These are phyloP conservation scores for Ageneiosus marmoratus DNA, from an alignment of 2,113 vertebrate genomes.

Conservation along the genomic window DNA sequence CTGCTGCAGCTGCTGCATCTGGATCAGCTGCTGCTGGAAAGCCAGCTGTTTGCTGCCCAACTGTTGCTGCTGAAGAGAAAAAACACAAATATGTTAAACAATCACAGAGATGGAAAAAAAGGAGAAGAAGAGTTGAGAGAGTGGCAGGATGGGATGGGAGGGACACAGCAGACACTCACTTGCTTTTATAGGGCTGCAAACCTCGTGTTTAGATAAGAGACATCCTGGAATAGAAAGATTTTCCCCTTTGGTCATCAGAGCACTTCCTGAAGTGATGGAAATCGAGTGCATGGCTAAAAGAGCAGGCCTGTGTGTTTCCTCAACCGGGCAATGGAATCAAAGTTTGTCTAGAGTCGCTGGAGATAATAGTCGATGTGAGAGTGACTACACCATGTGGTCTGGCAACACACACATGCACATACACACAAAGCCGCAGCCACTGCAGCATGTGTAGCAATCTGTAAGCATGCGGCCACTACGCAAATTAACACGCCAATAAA, in stretches of 20 bases:
- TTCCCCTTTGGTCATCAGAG: slow-evolving; percentile 45
- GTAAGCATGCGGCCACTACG: slow-evolving; percentile 40
- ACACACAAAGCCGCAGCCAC: slow-evolving; percentile 24
- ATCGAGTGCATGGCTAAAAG: slow-evolving; percentile 4
- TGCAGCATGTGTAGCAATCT: slow-evolving; percentile 41
- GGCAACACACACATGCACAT: neutral
- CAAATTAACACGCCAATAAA: slow-evolving; percentile 53
- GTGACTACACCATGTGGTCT: slow-evolving; percentile 45
- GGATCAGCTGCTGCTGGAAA: slow-evolving; percentile 98
- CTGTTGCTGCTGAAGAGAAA: slow-evolving; percentile 70
- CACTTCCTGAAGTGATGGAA: slow-evolving; percentile 45
- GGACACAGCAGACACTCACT: slow-evolving; percentile 46
- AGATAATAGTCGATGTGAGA: slow-evolving; percentile 39
- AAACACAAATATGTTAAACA: slow-evolving; percentile 15
- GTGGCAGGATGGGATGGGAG: slow-evolving; percentile 45
- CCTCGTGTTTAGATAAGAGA: slow-evolving; percentile 49
- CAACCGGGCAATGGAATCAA: neutral
- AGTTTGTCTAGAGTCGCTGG: neutral
- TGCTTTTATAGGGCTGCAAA: slow-evolving; percentile 47
- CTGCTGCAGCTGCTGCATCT: slow-evolving; percentile 99
- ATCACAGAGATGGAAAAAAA: neutral
- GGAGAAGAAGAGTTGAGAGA: slow-evolving; percentile 44
- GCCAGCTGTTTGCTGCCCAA: slow-evolving; percentile 97
- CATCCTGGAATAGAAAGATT: slow-evolving; percentile 53
- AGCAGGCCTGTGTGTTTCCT: slow-evolving; percentile 18